Base-by-base conservation (phyloP, 2,888 invertebrate species). In the Caenorhabditis becei region DNA sequence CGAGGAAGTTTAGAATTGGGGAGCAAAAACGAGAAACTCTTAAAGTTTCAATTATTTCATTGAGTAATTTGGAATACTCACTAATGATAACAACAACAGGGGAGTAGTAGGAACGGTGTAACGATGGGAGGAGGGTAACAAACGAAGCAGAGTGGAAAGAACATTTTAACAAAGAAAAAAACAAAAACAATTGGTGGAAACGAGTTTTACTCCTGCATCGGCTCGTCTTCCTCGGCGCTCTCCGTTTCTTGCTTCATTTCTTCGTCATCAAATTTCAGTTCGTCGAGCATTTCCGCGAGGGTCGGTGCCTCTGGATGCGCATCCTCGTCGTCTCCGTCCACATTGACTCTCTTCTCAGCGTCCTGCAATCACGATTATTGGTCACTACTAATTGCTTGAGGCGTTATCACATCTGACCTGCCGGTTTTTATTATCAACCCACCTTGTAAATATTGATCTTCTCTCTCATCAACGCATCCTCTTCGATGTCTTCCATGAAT, bases 401-500 rank as follows among this genome's bases (percentile, higher is more conserved):
- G 24, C 26, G 23, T 44, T 61, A 44, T 41, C 35, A 61, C 18
- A n/a, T 24, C 28, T 20, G 20, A 35, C 54, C 28, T 28, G 54
- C 5, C 54, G 14, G 28, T 54, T 54, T 10, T 54, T 26, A 54
- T 54, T 10, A 18, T 35, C 23, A 8, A 1, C 28, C 10, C 35
- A 86, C 81, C 84, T 91, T 92, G 92, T 96, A 99, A 83, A 99
- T 97, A 91, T 97, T 97, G 62, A 99, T 94, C 91, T 96, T 95
- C 91, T 96, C 95, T 71, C 99, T 94, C 90, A 96, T 94, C 16
- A 94, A 94, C 3, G 94, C 94, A 92, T 99, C 97, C 92, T 99
- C 98, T 92, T 99, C 99, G 83, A 99, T 92, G 91, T 99, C 99
- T 88, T 98, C 96, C 92, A 98, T 93, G 93, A 99, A 99, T 87